Evolutionary conservation across 2,113 vertebrate species (phyloP).

Genomic region (Tenrec ecaudatus): DNA sequence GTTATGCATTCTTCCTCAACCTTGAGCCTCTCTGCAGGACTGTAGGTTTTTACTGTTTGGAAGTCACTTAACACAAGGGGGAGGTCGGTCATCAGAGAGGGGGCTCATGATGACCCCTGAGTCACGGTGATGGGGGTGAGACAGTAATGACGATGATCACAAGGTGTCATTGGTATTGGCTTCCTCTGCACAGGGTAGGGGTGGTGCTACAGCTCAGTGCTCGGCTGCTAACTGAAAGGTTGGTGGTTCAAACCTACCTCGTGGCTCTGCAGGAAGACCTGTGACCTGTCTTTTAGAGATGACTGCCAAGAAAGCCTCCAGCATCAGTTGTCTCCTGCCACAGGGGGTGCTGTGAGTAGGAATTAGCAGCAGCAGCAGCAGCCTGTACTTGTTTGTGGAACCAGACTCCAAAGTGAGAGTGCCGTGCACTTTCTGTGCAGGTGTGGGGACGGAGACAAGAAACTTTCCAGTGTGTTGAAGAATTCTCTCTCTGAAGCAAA

Average conservation of each 20-base stretch:
- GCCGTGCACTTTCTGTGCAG: not conserved
- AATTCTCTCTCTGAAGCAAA: not conserved
- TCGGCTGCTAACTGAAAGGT: not conserved
- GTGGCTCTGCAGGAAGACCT: not conserved
- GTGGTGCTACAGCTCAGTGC: not conserved
- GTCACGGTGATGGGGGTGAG: not conserved
- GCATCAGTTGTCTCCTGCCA: not conserved
- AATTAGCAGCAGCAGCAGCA: not conserved
- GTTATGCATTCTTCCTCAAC: constrained; percentile 49
- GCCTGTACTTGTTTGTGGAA: not conserved
- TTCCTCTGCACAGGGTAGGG: not conserved
- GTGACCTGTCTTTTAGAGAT: not conserved
- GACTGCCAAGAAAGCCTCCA: not conserved
- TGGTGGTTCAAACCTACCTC: not conserved
- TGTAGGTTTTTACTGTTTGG: too few species aligned
- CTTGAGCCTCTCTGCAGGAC: not conserved
- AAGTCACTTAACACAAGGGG: not conserved
- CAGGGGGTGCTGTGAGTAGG: not conserved
- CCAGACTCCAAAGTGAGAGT: not conserved
- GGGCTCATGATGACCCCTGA: not conserved
- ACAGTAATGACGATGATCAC: not conserved
- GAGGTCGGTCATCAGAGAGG: not conserved
- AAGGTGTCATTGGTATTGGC: accelerated
- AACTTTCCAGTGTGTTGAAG: not conserved
- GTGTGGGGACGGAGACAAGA: not conserved